Evolutionary conservation across 2,888 invertebrate genomes (phyloP), one percentile per base, ranked within the genome.

Genomic region (Leptothorax acervorum): DNA sequence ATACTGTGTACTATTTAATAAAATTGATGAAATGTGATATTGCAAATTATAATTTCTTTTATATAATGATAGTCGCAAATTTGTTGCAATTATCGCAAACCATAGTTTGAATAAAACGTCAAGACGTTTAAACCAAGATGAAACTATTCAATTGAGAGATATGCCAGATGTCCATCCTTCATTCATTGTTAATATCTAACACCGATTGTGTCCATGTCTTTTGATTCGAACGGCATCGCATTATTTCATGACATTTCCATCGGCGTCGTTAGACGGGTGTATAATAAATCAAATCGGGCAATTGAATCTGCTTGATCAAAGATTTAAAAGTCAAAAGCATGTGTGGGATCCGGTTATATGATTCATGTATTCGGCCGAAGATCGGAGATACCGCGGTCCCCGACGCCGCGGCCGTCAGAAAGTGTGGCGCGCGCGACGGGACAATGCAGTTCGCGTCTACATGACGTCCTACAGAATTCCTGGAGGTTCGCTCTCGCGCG

Each of bases 251-350:
- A 79, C 57, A 70, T 71, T 71, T 79, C 60, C 71, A 79, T 79
- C 57, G 57, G 60, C 79, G n/a, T 79, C 71, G 79, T 79, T 71
- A 60, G 79, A 79, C 48, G 48, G 71, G 71, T 70, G 71, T 70
- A 48, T 79, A 79, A 71, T 79, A 79, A 79, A 79, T 79, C 79
- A 79, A 79, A 79, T 71, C 79, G 78, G 63, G 71, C 79, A 71
- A 79, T 79, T 42, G 79, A 79, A 79, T 71, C 71, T 31, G 71
- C 45, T 68, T 28, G 70, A 48, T 18, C 28, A 23, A 23, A 71
- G 45, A 71, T 79, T 79, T 79, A 70, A 79, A 79, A 79, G 79
- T 79, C 79, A 60, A 79, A 79, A 48, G 45, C 28, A 60, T 18
- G 71, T 70, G 57, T 79, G 48, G 78, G 57, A 70, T 79, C 57